A percentile compares a stretch with the other conserved stretches of the same genome.
These are phyloP conservation scores for Scolopax rusticola DNA, from an alignment of 2,797 vertebrate species.

Conservation along the genomic window DNA sequence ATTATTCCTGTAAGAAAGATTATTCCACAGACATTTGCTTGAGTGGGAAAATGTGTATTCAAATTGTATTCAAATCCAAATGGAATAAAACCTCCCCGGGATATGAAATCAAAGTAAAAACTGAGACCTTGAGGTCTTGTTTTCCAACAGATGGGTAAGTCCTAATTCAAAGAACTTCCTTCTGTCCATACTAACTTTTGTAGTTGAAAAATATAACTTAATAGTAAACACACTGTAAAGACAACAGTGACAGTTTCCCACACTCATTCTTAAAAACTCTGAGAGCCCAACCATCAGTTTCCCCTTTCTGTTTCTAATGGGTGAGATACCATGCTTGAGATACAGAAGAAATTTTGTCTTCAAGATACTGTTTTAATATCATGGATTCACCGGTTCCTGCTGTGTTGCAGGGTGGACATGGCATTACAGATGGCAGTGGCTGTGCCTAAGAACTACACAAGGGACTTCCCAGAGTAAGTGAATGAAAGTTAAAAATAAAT, in stretches of 20 bases:
- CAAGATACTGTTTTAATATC: neutral
- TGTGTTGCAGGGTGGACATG: neutral
- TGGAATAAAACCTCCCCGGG: neutral
- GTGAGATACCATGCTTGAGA: neutral
- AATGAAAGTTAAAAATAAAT: neutral
- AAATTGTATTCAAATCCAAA: neutral
- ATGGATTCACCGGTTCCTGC: neutral
- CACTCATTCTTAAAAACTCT: neutral
- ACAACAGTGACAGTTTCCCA: neutral
- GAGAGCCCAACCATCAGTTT: neutral
- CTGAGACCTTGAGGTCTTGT: neutral
- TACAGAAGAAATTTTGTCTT: neutral
- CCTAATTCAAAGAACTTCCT: neutral
- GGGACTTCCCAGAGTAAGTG: neutral
- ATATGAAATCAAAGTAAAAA: neutral
- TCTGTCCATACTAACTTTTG: neutral
- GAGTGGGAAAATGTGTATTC: neutral
- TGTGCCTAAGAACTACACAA: neutral
- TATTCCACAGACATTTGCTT: neutral
- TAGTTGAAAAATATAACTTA: neutral
- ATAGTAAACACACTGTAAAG: neutral
- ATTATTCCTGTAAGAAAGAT: neutral
- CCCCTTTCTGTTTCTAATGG: neutral
- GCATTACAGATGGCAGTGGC: neutral
- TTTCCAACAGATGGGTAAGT: neutral